phyloP scores from a whole-genome alignment of 2,888 invertebrate genomes.

The Pammene fasciana region DNA sequence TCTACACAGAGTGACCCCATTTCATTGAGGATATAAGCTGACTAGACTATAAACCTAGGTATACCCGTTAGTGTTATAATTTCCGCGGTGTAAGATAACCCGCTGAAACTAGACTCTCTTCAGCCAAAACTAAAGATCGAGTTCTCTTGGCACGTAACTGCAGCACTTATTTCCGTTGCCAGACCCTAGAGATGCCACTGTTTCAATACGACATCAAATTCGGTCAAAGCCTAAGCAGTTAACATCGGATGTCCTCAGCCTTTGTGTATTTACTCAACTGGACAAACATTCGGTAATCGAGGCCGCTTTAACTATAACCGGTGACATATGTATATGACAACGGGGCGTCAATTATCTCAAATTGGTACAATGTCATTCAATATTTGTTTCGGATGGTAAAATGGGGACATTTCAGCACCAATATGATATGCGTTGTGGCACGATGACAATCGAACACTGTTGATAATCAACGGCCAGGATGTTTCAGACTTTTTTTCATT shows the following conservation, averaged over 20 bases:
- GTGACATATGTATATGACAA: conserved; percentile 16
- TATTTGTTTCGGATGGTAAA: conserved; percentile 10
- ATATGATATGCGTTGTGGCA: no score
- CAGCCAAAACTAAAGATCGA: background rate
- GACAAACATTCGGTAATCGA: conserved; percentile 36
- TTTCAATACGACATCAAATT: conserved; percentile 1
- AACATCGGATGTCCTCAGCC: conserved; percentile 28
- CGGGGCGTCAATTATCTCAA: conserved; percentile 11
- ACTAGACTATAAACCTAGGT: no score
- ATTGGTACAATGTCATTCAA: conserved; percentile 30
- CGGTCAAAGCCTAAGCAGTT: conserved; percentile 14
- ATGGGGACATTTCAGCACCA: background rate
- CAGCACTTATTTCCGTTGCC: conserved; percentile 5
- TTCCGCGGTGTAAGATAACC: background rate
- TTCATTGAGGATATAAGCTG: no score
- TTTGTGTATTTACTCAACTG: conserved; percentile 30
- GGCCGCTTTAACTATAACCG: conserved; percentile 23
- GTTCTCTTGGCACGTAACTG: background rate
- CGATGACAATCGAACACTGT: no score
- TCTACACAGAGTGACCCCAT: no score
- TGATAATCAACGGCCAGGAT: no score
- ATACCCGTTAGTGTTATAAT: no score
- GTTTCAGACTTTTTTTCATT: no score
- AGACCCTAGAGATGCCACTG: background rate
- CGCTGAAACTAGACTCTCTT: background rate